phyloP scores from a whole-genome alignment of 2,888 invertebrate genomes.

The Amphimallon solstitiale region DNA sequence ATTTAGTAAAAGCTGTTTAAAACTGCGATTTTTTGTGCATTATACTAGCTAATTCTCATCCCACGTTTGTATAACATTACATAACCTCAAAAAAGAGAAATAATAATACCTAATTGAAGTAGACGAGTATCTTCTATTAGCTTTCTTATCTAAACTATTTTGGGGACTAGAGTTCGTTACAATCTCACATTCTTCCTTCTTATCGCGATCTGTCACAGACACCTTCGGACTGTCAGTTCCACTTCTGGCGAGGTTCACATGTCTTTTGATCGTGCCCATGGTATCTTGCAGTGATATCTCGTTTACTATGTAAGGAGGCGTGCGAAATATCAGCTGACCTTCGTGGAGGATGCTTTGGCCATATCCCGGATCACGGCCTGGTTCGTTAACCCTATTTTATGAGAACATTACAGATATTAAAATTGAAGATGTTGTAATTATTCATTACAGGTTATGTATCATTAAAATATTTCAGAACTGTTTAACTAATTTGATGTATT shows the following conservation, averaged over 20 bases:
- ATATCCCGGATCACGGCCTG: conserved; percentile 87
- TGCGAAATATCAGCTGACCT: conserved; percentile 88
- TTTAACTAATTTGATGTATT: no score
- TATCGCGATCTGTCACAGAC: conserved; percentile 38
- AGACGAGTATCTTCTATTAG: conserved; percentile 72
- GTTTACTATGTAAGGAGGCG: conserved; percentile 85
- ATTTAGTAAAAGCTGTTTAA: no score
- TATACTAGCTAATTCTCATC: not conserved
- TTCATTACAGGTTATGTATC: no score
- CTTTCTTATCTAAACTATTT: conserved; percentile 53
- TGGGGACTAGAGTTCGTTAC: conserved; percentile 62
- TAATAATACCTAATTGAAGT: conserved; percentile 67
- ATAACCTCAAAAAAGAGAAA: not conserved
- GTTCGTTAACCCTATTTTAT: conserved; percentile 73
- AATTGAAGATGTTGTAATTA: no score
- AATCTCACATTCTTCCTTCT: conserved; percentile 40
- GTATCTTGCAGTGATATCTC: conserved; percentile 80
- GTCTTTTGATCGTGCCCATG: conserved; percentile 31
- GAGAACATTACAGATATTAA: no score
- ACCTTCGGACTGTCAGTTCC: conserved; percentile 46
- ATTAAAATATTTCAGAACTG: no score
- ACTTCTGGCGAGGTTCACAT: conserved; percentile 42
- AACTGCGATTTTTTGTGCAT: no score
- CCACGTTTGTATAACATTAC: not conserved
- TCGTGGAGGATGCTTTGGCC: conserved; percentile 93